These are phyloP conservation scores for Aphis gossypii DNA, from an alignment of 1,140 invertebrate species.

Conservation along the genomic window DNA sequence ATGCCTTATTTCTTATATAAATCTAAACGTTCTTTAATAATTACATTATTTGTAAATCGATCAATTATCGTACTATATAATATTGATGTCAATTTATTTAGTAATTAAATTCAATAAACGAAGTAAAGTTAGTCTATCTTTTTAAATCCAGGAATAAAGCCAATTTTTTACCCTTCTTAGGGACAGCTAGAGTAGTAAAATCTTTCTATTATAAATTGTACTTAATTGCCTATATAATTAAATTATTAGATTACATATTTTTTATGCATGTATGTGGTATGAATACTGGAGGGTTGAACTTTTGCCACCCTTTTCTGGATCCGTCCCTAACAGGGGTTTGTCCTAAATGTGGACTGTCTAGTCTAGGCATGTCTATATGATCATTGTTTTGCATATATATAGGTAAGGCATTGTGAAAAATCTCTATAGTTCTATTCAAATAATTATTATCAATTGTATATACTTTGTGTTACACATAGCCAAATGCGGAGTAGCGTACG, in stretches of 20 bases:
- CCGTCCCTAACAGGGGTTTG: neutral
- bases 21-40: neutral
- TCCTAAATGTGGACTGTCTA: neutral
- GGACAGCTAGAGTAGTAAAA: too few species aligned
- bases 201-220: too few species aligned
- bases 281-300: neutral
- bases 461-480: neutral
- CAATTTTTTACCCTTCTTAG: neutral
- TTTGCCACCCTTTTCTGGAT: neutral
- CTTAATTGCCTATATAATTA: neutral
- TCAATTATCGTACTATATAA: too few species aligned
- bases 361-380: neutral
- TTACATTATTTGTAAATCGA: too few species aligned
- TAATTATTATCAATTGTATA: neutral
- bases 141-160: neutral
- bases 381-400: neutral
- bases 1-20: neutral
- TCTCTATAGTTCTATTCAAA: neutral
- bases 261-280: neutral
- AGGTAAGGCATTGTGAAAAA: neutral
- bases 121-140: neutral
- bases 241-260: neutral
- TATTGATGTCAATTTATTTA: neutral
- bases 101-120: neutral
- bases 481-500: neutral